Conservation (phyloP, 37 sponge, comb jelly and placozoan genomes). For the Bolinopsis microptera region DNA sequence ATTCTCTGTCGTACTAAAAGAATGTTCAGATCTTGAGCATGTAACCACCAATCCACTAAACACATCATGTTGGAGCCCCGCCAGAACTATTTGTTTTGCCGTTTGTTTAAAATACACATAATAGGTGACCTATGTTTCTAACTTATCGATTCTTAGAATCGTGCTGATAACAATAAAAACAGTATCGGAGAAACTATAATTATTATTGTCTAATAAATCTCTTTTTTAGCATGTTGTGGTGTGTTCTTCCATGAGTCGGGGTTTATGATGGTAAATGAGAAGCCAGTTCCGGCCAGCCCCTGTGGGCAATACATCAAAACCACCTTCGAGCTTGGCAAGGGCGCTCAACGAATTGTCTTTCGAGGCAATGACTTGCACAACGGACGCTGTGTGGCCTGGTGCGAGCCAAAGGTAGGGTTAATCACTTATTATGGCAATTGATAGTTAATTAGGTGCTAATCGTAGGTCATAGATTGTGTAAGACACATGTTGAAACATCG, state of each 20-base stretch:
- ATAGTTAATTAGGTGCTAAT: no score
- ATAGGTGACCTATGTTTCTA: no score
- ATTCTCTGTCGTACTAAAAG: no score
- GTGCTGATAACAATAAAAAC: no score
- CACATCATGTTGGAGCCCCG: not conserved
- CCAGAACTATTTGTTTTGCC: not conserved
- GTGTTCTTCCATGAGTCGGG: not conserved
- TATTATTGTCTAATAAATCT: not conserved
- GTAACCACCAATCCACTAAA: not conserved
- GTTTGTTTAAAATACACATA: no score
- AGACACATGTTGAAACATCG: not conserved
- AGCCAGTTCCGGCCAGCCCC: slow-evolving; percentile 52
- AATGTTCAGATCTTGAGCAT: not conserved
- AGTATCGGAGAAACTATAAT: no score
- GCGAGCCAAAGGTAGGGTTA: slow-evolving; percentile 45
- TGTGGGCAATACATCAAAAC: slow-evolving; percentile 60
- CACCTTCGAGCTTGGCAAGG: slow-evolving; percentile 33
- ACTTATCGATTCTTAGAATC: no score
- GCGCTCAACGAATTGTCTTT: slow-evolving; percentile 37
- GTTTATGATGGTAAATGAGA: slow-evolving; percentile 55
- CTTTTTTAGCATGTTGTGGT: not conserved
- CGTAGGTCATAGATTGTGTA: not conserved
- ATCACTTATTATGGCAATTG: no score
- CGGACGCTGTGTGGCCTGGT: slow-evolving; percentile 52
- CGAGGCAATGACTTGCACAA: slow-evolving; percentile 40